phyloP scores from a whole-genome alignment of 2,797 vertebrate species.

The Streptopelia turtur region DNA sequence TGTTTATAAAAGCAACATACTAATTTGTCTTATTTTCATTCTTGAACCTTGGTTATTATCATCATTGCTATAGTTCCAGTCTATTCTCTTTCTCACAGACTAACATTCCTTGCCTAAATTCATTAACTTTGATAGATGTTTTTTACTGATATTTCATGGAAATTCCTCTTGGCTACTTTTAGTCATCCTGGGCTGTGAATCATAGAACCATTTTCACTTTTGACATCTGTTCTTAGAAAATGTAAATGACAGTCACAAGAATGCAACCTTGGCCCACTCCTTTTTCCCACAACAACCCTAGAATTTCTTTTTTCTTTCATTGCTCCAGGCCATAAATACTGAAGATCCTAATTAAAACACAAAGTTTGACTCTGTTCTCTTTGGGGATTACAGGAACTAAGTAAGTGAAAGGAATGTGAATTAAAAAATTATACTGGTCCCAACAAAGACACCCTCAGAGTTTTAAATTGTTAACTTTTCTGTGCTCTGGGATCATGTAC shows the following conservation, averaged over 20 bases:
- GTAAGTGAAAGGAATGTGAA: constrained; percentile 55
- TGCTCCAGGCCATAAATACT: constrained; percentile 41
- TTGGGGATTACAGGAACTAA: constrained; percentile 59
- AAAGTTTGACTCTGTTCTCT: constrained; percentile 60
- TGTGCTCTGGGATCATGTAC: constrained; percentile 47
- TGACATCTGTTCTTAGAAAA: constrained; percentile 32
- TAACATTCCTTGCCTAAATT: not conserved
- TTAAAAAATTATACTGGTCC: constrained; percentile 48
- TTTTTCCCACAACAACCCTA: constrained; percentile 38
- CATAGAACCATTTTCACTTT: constrained; percentile 30
- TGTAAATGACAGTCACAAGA: constrained; percentile 21
- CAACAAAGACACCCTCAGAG: constrained; percentile 56
- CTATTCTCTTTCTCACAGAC: not conserved
- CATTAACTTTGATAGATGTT: not conserved
- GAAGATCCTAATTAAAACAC: constrained; percentile 73
- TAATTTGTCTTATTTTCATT: not conserved
- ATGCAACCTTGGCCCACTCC: not conserved
- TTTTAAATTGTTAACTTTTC: constrained; percentile 65
- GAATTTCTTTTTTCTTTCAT: constrained; percentile 33
- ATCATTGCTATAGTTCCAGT: not conserved
- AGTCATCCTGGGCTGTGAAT: not conserved
- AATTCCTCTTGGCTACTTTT: not conserved
- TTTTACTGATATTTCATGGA: not conserved
- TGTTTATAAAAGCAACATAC: not conserved
- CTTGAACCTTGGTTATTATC: not conserved